Base-by-base conservation (phyloP, 2,797 vertebrate genomes). In the Pristis pectinata region DNA sequence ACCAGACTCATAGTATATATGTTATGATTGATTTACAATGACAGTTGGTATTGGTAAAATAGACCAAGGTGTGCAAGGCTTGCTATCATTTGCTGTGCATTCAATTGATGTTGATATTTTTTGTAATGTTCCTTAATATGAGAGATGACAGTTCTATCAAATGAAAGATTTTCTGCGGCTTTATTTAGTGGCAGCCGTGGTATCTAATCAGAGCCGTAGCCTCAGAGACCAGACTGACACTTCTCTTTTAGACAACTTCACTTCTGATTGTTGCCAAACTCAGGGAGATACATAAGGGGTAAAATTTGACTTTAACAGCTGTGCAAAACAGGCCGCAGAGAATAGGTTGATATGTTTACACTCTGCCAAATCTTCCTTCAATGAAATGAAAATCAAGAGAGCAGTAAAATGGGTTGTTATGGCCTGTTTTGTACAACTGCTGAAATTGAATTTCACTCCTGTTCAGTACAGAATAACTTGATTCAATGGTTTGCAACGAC, bases 21-120 rank as follows among this genome's bases (percentile, higher is more conserved):
- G 30, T 91, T 89, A 41, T 91, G 87, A 91, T 91, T 91, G 87
- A 91, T 91, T 61, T 41, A 91, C n/a, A 24, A 37, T 64, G 87
- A 91, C 87, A 91, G 59, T 53, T 89, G n/a, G 56, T 91, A 91
- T 67, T 64, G 19, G n/a, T 61, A 41, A 10, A 7, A 67, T 17
- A 91, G 85, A 37, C 59, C 87, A 91, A 91, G 87, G n/a, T 91
- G 61, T 91, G 87, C 61, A 91, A 64, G 24, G 37, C 17, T 91
- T 67, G 61, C 37, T 64, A 67, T 91, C n/a, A 37, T 91, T 64
- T 91, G 61, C 37, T 64, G n/a, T 37, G 19, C 61, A 64, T 67
- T 91, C 87, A 91, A 67, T 91, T 91, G 59, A 91, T 67, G 64
- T 67, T 91, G 87, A 91, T 91, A 67, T 91, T 91, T 53, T 91